Evolutionary conservation across 1,140 invertebrate species (phyloP).

Genomic region (Drosophila ironensis): DNA sequence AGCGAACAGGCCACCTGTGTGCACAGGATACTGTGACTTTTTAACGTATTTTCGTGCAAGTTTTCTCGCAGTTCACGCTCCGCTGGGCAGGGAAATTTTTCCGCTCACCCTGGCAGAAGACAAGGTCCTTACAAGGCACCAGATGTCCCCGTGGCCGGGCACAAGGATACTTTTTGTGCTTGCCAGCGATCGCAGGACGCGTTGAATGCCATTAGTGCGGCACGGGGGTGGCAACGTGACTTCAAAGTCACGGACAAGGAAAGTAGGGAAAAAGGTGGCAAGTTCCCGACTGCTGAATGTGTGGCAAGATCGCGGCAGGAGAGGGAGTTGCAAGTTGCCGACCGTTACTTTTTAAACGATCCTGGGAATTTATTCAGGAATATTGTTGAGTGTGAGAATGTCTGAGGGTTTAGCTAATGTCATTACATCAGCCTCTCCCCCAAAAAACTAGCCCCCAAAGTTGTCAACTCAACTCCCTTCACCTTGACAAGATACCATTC

Average conservation of each 20-base stretch:
- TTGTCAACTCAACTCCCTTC: slow-evolving; percentile 27
- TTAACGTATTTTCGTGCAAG: slow-evolving; percentile 62
- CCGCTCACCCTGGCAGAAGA: slow-evolving; percentile 29
- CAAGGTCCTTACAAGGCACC: slow-evolving; percentile 34
- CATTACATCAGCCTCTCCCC: slow-evolving; percentile 3
- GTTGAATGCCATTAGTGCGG: slow-evolving; percentile 6
- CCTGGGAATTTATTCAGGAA: slow-evolving; percentile 23
- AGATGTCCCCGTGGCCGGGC: slow-evolving; percentile 19
- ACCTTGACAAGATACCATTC: slow-evolving; percentile 24
- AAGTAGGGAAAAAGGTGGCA: slow-evolving; percentile 23
- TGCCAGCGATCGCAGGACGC: background rate
- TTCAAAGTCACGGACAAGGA: slow-evolving; percentile 4
- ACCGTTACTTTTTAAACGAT: slow-evolving; percentile 41
- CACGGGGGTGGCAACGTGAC: slow-evolving; percentile 39
- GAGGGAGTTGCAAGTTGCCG: background rate
- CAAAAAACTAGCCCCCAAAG: slow-evolving; percentile 14
- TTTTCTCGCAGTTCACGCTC: slow-evolving; percentile 57
- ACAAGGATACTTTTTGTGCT: slow-evolving; percentile 27
- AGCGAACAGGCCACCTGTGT: slow-evolving; percentile 48
- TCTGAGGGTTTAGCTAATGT: background rate
- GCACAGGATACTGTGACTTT: slow-evolving; percentile 31
- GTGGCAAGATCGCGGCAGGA: slow-evolving; percentile 19
- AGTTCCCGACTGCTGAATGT: no score
- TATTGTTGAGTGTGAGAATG: slow-evolving; percentile 8
- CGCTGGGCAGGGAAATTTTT: slow-evolving; percentile 39